Evolutionary conservation across 2,797 vertebrate species (phyloP).

Genomic region (Dendrocincla fuliginosa): DNA sequence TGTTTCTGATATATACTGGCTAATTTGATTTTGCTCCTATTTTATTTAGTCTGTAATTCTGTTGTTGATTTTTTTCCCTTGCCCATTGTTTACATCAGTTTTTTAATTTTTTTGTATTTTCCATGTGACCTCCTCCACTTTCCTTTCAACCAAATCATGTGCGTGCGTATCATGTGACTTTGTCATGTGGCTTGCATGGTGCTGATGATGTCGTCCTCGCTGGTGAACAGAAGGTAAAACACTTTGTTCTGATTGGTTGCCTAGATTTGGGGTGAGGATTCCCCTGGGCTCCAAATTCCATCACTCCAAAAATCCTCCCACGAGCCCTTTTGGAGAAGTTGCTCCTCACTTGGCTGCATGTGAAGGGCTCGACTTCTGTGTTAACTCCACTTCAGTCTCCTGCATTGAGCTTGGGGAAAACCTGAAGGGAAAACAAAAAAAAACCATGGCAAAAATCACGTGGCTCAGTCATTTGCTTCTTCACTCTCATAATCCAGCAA

Average conservation of each 20-base stretch:
- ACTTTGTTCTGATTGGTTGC: slow-evolving; percentile 81
- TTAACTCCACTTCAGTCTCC: background rate
- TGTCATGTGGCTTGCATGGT: slow-evolving; percentile 98
- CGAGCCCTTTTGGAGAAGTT: slow-evolving; percentile 33
- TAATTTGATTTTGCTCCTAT: slow-evolving; percentile 79
- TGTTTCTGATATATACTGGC: slow-evolving; percentile 72
- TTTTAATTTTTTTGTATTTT: slow-evolving; percentile 94
- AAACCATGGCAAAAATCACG: background rate
- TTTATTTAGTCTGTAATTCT: slow-evolving; percentile 84
- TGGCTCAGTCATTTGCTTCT: slow-evolving; percentile 57
- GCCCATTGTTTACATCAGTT: slow-evolving; percentile 92
- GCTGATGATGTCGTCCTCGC: slow-evolving; percentile 89
- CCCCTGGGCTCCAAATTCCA: slow-evolving; percentile 24
- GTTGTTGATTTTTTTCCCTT: slow-evolving; percentile 83
- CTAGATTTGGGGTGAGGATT: slow-evolving; percentile 68
- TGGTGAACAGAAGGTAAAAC: slow-evolving; percentile 97
- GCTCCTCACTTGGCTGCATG: slow-evolving; percentile 22
- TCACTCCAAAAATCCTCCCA: background rate
- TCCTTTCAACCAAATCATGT: slow-evolving; percentile 92
- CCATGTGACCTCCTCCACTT: slow-evolving; percentile 90
- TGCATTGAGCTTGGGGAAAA: background rate
- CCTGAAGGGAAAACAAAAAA: background rate
- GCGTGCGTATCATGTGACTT: slow-evolving; percentile 94
- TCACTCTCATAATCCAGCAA: background rate
- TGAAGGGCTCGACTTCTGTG: background rate